Base-by-base conservation (phyloP, 2,113 vertebrate genomes). In the Limanda limanda region DNA sequence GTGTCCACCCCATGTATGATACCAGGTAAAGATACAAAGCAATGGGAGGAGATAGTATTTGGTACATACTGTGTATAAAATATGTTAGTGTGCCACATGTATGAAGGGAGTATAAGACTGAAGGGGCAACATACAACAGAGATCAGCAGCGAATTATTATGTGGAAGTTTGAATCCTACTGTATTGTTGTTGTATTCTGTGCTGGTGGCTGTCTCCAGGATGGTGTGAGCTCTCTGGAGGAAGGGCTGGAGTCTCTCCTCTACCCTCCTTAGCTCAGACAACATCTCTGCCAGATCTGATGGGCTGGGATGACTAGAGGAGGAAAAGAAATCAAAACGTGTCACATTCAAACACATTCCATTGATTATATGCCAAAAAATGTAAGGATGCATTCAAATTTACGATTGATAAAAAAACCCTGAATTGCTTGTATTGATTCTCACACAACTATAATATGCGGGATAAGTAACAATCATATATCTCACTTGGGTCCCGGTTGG, bases 191-290 rank as follows among this genome's bases (percentile, higher is more conserved):
- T 96, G 92, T 97, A 97, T 85, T 96, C 95, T 0, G 95, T 93
- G 0, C 90, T 93, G 70, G 95, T 92, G 8, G 97, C 97, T 0
- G 94, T 90, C 23, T 96, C 95, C 77, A 98, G 90, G 76, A 98
- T 95, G 71, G 95, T 94, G 37, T 96, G 95, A 71, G 95, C 96
- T 71, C 96, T 95, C 85, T 97, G 96, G 74, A 97, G 91, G 83
- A 97, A 97, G 5, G 96, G 97, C 79, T 96, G 95, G 31, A 98
- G 95, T 52, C 96, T 85, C 80, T 95, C 94, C 82, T 97, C 96
- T 40, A 96, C 93, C 48, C 96, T 80, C 23, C 95, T 94, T 2
- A 97, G 92, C 80, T 97, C 96, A 63, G 95, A 95, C 58, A 98
- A 85, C 76, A 98, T 95, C 84, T 96, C 96, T 0, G 96, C 94